These are phyloP conservation scores for Onychomys torridus DNA, from an alignment of 2,797 vertebrate species.

Conservation along the genomic window DNA sequence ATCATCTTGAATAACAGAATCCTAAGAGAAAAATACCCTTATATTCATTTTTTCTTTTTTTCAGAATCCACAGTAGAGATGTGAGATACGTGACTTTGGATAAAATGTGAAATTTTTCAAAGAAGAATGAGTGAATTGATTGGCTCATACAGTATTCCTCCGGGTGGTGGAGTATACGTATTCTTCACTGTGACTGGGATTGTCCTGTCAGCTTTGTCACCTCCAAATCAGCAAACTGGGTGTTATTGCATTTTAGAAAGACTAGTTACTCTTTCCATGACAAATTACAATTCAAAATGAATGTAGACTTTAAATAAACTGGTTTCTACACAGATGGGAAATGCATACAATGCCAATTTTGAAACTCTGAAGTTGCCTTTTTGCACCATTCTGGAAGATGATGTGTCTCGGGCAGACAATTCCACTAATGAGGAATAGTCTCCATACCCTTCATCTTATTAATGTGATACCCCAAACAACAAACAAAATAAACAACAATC, in stretches of 20 bases:
- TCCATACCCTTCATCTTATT: background rate
- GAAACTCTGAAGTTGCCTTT: background rate
- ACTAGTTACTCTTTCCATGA: background rate
- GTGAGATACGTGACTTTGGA: constrained; percentile 63
- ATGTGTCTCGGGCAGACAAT: background rate
- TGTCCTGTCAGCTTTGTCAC: background rate
- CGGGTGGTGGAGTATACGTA: background rate
- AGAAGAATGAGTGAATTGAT: background rate
- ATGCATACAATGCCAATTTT: background rate
- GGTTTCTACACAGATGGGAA: background rate
- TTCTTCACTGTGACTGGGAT: background rate
- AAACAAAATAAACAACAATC: background rate
- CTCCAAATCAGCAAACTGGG: background rate
- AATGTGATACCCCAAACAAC: background rate
- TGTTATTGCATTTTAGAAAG: background rate
- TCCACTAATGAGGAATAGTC: background rate
- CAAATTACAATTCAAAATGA: background rate
- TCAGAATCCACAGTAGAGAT: constrained; percentile 58
- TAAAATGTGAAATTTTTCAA: constrained; percentile 38
- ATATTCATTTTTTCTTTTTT: constrained; percentile 49
- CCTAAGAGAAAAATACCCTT: constrained; percentile 65
- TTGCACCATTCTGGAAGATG: background rate
- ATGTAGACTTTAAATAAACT: background rate
- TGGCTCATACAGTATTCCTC: background rate
- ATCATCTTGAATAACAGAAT: constrained; percentile 78